Evolutionary conservation across 1,140 invertebrate species (phyloP), one percentile per base, ranked within the genome.

Genomic region (Camponotus pennsylvanicus): DNA sequence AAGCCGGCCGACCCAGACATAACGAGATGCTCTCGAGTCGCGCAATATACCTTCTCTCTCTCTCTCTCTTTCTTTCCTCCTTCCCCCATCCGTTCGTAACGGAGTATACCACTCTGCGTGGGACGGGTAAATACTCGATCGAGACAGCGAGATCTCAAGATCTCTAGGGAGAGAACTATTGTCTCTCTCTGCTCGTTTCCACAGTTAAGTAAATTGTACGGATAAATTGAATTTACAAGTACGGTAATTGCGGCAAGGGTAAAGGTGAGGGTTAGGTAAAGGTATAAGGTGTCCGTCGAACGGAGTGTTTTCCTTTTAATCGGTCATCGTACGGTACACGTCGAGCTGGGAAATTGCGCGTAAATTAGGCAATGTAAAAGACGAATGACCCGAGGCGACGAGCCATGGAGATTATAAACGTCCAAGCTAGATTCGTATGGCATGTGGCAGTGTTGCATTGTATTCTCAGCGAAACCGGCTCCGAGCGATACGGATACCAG

Each of bases 371-470:
- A 61, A 61, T 27, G 15, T 37, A 42, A 80, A 69, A 8, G 49
- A 40, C 18, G 40, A 55, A n/a, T 13, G 32, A 21, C 27, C 18
- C 11, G 67, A 61, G 49, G 42, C 55, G 57, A 61, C 18, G 13
- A 63, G n/a, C 27, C 34, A 6, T 13, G 21, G 67, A 61, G 27
- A 73, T 63, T 73, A 73, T 34, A 49, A 57, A 63, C 55, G 34
- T 83, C 57, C 49, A 82, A 21, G 61, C 55, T 27, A 49, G 42
- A 83, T 63, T 27, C 55, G 15, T 45, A 40, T 15, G 79, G 79
- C 42, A 45, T 83, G 55, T 32, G 21, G 34, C 40, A 18, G 49
- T 21, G 61, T n/a, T 82, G 42, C 18, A 49, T 45, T 75, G 59
- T 37, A 37, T 15, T 13, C 18, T 45, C 13, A 32, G 13, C 21